A percentile compares a stretch with the other conserved stretches of the same genome.
phyloP scores from a whole-genome alignment of 2,888 invertebrate species.

The Chironomus tentans region DNA sequence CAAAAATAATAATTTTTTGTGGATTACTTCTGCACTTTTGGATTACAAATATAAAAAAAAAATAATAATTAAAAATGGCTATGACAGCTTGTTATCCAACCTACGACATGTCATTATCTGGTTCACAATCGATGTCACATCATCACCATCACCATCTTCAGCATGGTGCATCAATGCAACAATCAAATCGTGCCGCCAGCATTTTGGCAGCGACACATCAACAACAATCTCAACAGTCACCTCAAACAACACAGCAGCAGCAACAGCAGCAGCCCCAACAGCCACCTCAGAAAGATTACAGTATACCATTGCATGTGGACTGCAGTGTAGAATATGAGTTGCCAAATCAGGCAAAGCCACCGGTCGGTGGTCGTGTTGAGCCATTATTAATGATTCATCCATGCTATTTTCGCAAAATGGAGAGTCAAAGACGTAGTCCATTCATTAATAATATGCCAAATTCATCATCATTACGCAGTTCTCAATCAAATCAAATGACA shows the following conservation, averaged over 20 bases:
- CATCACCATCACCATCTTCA: slow-evolving; percentile 29
- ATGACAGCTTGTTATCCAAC: slow-evolving; percentile 43
- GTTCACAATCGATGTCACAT: slow-evolving; percentile 36
- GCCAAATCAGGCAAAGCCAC: slow-evolving; percentile 80
- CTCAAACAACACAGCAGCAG: slow-evolving; percentile 30
- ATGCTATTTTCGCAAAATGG: slow-evolving; percentile 79
- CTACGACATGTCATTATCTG: slow-evolving; percentile 40
- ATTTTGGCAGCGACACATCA: background rate
- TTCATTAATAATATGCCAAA: slow-evolving; percentile 76
- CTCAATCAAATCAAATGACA: background rate
- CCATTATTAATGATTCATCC: slow-evolving; percentile 85
- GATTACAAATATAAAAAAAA: background rate
- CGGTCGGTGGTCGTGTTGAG: slow-evolving; percentile 71
- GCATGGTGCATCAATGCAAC: slow-evolving; percentile 20
- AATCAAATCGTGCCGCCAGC: slow-evolving; percentile 7
- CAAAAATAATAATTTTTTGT: background rate
- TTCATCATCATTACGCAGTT: slow-evolving; percentile 42
- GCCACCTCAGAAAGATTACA: slow-evolving; percentile 64
- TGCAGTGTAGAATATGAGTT: slow-evolving; percentile 87
- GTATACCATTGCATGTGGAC: slow-evolving; percentile 79
- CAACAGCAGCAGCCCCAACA: slow-evolving; percentile 31
- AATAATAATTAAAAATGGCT: slow-evolving; percentile 34
- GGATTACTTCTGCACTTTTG: slow-evolving; percentile 3
- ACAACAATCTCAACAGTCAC: slow-evolving; percentile 23
- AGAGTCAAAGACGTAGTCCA: slow-evolving; percentile 70